Conservation (phyloP, 2,888 invertebrate species). For the Pantelozetes paolii region DNA sequence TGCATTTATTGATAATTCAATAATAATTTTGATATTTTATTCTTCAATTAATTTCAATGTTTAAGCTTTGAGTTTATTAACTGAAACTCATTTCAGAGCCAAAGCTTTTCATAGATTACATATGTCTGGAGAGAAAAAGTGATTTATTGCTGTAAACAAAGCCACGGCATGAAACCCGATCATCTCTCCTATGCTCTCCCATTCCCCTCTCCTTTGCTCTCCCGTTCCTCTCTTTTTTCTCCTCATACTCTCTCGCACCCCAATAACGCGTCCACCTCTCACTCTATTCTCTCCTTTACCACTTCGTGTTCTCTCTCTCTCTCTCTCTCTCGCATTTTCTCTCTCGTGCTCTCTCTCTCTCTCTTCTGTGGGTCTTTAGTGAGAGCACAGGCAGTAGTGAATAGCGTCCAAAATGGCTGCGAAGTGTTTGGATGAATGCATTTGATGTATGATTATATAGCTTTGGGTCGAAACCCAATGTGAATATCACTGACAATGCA, state of each 20-base stretch:
- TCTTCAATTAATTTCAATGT: constrained; percentile 15
- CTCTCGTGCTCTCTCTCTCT: not conserved
- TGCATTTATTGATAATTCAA: not conserved
- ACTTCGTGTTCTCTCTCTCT: constrained; percentile 43
- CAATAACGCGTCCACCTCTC: no score
- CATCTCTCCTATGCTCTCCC: constrained; percentile 38
- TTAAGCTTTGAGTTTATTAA: constrained; percentile 33
- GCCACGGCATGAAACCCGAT: constrained; percentile 31
- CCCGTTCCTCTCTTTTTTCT: constrained; percentile 42
- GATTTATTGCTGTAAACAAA: constrained; percentile 31
- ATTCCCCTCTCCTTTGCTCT: constrained; percentile 42
- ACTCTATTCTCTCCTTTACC: constrained; percentile 38
- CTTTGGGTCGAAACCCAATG: constrained; percentile 2
- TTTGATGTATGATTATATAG: constrained; percentile 29
- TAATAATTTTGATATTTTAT: not conserved
- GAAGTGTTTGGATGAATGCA: constrained; percentile 24
- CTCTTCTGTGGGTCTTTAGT: not conserved
- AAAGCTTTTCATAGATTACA: constrained; percentile 31
- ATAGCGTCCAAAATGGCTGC: constrained; percentile 18
- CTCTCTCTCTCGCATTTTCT: not conserved
- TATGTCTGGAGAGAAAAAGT: constrained; percentile 27
- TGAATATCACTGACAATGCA: constrained; percentile 3
- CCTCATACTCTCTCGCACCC: constrained; percentile 44
- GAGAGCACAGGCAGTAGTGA: no score
- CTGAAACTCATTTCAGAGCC: not conserved